Evolutionary conservation across 2,113 vertebrate species (phyloP).

Genomic region (Furnarius figulus): DNA sequence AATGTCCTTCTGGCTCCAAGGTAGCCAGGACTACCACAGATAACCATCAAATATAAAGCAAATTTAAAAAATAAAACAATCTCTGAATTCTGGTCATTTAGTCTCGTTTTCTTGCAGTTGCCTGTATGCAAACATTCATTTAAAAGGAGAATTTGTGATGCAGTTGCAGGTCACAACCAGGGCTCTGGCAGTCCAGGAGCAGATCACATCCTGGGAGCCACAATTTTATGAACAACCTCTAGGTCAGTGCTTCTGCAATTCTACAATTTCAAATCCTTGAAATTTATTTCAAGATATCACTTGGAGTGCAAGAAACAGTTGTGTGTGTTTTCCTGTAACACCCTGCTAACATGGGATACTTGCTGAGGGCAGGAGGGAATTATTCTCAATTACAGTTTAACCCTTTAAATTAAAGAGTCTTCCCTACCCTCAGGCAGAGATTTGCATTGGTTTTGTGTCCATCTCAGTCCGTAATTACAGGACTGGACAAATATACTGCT

Average conservation of each 20-base stretch:
- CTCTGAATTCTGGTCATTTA: neutral
- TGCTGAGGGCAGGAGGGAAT: neutral
- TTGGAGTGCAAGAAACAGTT: neutral
- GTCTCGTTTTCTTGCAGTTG: neutral
- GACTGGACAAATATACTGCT: neutral
- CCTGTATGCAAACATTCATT: neutral
- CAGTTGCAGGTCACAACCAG: neutral
- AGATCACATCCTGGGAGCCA: neutral
- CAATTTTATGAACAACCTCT: neutral
- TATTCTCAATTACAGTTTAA: neutral
- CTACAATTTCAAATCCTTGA: neutral
- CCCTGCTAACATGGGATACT: neutral
- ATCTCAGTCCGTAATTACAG: neutral
- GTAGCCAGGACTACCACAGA: neutral
- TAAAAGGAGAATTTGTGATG: neutral
- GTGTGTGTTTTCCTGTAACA: accelerated
- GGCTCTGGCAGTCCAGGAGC: neutral
- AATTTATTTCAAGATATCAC: neutral
- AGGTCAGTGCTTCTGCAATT: neutral
- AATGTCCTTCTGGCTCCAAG: neutral
- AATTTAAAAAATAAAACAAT: neutral
- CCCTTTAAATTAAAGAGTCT: neutral
- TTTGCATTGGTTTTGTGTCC: neutral
- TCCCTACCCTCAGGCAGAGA: neutral
- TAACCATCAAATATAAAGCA: neutral